These are phyloP conservation scores for Dryoscopus gambensis DNA, from an alignment of 2,113 vertebrate species.

Conservation along the genomic window DNA sequence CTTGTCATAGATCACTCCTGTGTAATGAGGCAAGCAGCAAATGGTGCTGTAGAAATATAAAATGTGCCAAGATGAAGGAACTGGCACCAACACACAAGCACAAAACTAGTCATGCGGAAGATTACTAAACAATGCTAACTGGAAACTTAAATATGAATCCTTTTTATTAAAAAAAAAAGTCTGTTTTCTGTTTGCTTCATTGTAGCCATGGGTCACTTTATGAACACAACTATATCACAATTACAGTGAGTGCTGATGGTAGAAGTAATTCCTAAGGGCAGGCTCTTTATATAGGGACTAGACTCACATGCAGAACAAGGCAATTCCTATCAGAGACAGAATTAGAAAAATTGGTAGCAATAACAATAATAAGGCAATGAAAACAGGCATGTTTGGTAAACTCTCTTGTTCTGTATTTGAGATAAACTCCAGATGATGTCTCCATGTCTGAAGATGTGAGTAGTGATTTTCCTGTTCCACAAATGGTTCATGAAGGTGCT, in stretches of 20 bases:
- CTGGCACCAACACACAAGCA: background rate
- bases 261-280: background rate
- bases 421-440: background rate
- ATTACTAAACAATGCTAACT: constrained; percentile 14
- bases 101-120: constrained; percentile 11
- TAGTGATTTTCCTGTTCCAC: background rate
- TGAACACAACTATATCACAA: background rate
- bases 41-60: constrained; percentile 26
- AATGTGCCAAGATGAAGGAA: constrained; percentile 29
- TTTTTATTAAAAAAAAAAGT: background rate
- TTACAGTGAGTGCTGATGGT: background rate
- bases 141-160: background rate
- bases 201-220: background rate
- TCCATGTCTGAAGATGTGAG: background rate
- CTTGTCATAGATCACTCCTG: constrained; percentile 30
- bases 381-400: background rate
- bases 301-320: background rate
- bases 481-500: background rate
- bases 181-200: background rate
- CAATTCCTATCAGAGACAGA: background rate
- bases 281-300: background rate
- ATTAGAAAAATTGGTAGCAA: background rate
- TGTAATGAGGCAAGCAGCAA: constrained; percentile 53
- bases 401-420: background rate
- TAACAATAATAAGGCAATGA: background rate